Conservation (phyloP, 2,888 invertebrate species). For the Melipona bicolor region DNA sequence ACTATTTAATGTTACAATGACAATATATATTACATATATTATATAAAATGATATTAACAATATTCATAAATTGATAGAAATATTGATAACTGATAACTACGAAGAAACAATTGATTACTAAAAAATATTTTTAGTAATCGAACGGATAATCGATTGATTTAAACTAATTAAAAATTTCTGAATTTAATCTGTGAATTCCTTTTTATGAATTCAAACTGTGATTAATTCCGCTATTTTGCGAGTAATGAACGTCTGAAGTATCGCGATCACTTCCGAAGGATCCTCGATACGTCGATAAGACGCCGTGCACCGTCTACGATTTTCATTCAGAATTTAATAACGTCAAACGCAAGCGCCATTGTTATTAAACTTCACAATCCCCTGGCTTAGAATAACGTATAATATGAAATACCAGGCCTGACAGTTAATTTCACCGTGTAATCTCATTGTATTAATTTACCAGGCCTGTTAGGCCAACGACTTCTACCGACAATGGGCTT, state of each 20-base stretch:
- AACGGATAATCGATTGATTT: no score
- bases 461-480: background rate
- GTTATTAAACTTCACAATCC: constrained; percentile 26
- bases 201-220: background rate
- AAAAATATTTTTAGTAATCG: no score
- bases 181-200: no score
- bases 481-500: background rate
- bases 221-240: background rate
- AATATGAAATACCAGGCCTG: constrained; percentile 19
- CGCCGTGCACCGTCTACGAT: constrained; percentile 11
- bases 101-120: no score
- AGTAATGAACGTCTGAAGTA: background rate
- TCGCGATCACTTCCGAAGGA: background rate
- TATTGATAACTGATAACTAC: no score
- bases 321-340: constrained; percentile 34
- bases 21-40: no score
- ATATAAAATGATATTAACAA: no score
- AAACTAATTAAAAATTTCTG: no score
- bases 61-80: no score
- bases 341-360: constrained; percentile 17
- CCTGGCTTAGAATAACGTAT: constrained; percentile 28
- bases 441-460: constrained; percentile 37
- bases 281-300: no score
- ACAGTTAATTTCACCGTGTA: constrained; percentile 28
- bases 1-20: no score